phyloP scores from a whole-genome alignment of 1,140 invertebrate genomes.

The Drosophila gunungcola region DNA sequence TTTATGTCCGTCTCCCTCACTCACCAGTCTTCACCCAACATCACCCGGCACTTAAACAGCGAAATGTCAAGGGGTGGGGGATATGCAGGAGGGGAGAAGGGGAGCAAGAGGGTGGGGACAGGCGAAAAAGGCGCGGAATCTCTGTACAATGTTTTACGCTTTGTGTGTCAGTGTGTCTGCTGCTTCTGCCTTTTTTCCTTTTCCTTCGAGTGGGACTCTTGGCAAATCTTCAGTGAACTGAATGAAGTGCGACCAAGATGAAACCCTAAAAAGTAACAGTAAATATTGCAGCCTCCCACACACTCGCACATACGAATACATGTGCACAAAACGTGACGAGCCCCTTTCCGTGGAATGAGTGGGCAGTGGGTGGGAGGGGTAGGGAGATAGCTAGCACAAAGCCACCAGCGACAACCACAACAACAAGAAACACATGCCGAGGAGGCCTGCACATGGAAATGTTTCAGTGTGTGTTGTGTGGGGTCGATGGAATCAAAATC shows the following conservation, averaged over 20 bases:
- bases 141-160: slow-evolving; percentile 49
- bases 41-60: slow-evolving; percentile 45
- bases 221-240: slow-evolving; percentile 50
- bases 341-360: slow-evolving; percentile 49
- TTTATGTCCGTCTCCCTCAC: slow-evolving; percentile 28
- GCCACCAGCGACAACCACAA: slow-evolving; percentile 14
- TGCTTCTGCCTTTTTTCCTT: slow-evolving; percentile 15
- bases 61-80: slow-evolving; percentile 32
- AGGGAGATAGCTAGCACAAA: slow-evolving; percentile 49
- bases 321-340: slow-evolving; percentile 57
- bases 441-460: slow-evolving; percentile 31
- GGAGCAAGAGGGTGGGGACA: slow-evolving; percentile 11
- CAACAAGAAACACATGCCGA: slow-evolving; percentile 20
- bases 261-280: slow-evolving; percentile 57
- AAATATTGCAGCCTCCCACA: slow-evolving; percentile 54
- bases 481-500: slow-evolving; percentile 63
- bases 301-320: slow-evolving; percentile 2
- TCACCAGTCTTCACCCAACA: slow-evolving; percentile 15
- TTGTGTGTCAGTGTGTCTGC: slow-evolving; percentile 76
- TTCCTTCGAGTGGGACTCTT: slow-evolving; percentile 32
- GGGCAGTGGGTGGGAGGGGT: slow-evolving; percentile 13
- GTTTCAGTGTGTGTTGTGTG: slow-evolving; percentile 19
- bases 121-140: slow-evolving; percentile 47
- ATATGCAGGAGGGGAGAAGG: neutral
- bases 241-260: slow-evolving; percentile 56